Evolutionary conservation across 1,140 invertebrate species (phyloP), one percentile per base, ranked within the genome.

Genomic region (Bursaphelenchus mucronatus): DNA sequence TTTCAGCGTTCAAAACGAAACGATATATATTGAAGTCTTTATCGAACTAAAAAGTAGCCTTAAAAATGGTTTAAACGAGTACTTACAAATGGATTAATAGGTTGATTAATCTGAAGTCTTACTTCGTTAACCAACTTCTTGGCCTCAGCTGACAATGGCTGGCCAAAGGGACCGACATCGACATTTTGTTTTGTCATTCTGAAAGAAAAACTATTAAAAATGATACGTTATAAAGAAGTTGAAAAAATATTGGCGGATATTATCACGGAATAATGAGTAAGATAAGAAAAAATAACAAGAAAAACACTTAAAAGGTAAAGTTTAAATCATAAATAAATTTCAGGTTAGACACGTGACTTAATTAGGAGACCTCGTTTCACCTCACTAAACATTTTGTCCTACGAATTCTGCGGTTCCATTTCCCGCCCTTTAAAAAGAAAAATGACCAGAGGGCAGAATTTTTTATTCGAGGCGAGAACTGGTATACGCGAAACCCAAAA

Each of bases 1-100:
- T 44, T 56, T 80, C 78, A 11, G 78, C 69, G 52, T 69, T 66
- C 54, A 81, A 45, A 21, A 80, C 49, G 58, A 79, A 80, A 15
- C 78, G 78, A 57, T 75, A 81, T 19, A 80, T 68, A 59, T 80
- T 80, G 76, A 80, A 80, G 50, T 80, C 80, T 7, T 72, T 78
- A 58, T 80, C 71, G 56, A 78, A 80, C 74, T 80, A 52, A 59
- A 76, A 61, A 39, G 0, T 50, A 49, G 30, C 39, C 13, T 8
- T 6, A 62, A 30, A 5, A 44, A 17, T 47, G 1, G 21, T n/a
- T 11, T n/a, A 68, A 56, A 8, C 15, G 5, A 62, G 19, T 41
- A 62, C 75, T 63, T 55, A 79, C 76, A 57, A 69, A 76, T 4
- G 79, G 76, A 68, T 76, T 66, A 44, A 82, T 72, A 4, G 74